These are phyloP conservation scores for Bellardia pandia DNA, from an alignment of 2,888 invertebrate genomes.

Conservation along the genomic window DNA sequence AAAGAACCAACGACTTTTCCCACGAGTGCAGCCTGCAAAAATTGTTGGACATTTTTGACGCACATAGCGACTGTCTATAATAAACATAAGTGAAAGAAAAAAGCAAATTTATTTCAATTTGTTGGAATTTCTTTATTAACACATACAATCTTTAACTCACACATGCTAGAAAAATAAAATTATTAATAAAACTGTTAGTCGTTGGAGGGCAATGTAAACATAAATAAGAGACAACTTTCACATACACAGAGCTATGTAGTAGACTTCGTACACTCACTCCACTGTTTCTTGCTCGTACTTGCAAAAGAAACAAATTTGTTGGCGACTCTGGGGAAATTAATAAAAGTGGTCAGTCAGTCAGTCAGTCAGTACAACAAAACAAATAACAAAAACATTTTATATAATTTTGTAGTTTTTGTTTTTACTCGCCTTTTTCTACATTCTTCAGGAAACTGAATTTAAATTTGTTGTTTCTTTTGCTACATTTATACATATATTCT, in stretches of 20 bases:
- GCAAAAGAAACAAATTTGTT: conserved; percentile 56
- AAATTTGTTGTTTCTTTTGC: not conserved
- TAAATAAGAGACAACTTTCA: conserved; percentile 37
- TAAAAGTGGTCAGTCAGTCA: conserved; percentile 66
- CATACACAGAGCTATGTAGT: not conserved
- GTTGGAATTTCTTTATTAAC: conserved; percentile 41
- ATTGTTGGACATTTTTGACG: not conserved
- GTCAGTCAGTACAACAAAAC: conserved; percentile 15
- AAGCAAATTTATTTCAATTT: conserved; percentile 67
- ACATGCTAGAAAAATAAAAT: conserved; percentile 30
- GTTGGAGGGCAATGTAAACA: conserved; percentile 46
- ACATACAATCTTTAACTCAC: conserved; percentile 23
- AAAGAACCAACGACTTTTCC: conserved; percentile 32
- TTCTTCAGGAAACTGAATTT: not conserved
- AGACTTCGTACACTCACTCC: not conserved
- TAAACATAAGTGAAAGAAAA: conserved; percentile 13
- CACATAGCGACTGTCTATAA: not conserved
- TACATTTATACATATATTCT: not conserved
- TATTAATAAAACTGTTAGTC: conserved; percentile 44
- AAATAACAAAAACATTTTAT: conserved; percentile 39
- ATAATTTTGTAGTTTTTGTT: conserved; percentile 5
- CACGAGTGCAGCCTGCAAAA: conserved; percentile 26
- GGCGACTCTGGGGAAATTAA: conserved; percentile 70
- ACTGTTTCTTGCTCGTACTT: not conserved
- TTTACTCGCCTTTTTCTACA: not conserved